Base-by-base conservation (phyloP, 1,140 invertebrate species). In the Drosophila pachea region DNA sequence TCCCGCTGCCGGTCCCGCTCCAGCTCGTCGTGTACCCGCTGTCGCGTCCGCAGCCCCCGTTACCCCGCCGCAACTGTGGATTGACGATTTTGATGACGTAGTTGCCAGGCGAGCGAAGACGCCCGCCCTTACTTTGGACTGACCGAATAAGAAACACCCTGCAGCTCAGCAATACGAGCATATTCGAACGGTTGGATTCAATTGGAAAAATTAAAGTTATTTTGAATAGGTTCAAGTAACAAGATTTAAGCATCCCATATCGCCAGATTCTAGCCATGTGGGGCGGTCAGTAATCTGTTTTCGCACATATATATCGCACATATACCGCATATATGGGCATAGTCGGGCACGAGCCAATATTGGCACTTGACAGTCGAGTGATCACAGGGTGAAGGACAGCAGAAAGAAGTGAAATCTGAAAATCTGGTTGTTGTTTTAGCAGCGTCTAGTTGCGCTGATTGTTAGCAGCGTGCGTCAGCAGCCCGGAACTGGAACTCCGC, bases 401-500 rank as follows among this genome's bases (percentile, higher is more conserved):
- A 65, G 49, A 56, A 56, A 58, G 45, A 22, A 8, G 45, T 22
- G 22, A 22, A 22, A 22, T 22, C 22, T 22, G 22, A 22, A 49
- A 49, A 45, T 12, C 43, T 7, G 42, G 9, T 58, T 35, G 40
- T 38, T 54, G 65, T 53, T 48, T 50, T 50, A 66, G 45, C 43
- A 42, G 50, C 45, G 32, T 35, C 66, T 49, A 49, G 50, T 62
- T 62, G 59, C 53, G 62, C 32, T 48, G 7, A 4, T 32, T 55
- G 32, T 12, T 38, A 29, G 50, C 65, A 8, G 40, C 45, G 35
- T 69, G 67, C 67, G 60, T 69, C 67, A 69, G 53, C 60, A 69
- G 50, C 50, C 52, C 67, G 67, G 67, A 69, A 69, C 60, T 69
- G 60, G 31, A 68, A 68, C 67, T 69, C 67, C 42, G 56, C 47